phyloP scores from a whole-genome alignment of 2,888 invertebrate genomes.

The Noctua comes region DNA sequence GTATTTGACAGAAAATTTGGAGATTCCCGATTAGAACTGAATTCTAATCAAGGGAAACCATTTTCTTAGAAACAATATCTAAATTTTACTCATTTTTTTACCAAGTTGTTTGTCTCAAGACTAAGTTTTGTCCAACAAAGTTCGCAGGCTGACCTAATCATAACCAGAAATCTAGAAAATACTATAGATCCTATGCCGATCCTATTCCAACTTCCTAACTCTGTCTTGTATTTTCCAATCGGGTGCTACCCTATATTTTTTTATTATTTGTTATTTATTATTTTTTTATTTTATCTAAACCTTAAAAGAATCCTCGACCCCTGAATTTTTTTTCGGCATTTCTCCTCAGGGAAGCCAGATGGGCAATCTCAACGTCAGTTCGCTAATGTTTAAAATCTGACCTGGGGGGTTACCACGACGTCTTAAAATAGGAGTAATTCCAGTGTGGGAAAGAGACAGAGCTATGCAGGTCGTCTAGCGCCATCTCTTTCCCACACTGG shows the following conservation, averaged over 20 bases:
- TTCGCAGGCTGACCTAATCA: background rate
- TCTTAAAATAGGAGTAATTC: too few species aligned
- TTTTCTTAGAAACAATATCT: background rate
- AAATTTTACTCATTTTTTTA: conserved; percentile 15
- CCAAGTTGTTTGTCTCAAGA: background rate
- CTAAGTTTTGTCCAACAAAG: background rate
- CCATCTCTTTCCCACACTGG: too few species aligned
- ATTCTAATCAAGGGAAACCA: background rate
- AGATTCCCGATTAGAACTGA: background rate
- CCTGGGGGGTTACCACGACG: too few species aligned
- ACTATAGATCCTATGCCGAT: background rate
- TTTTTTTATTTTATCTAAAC: background rate
- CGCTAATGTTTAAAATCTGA: too few species aligned
- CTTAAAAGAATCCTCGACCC: too few species aligned
- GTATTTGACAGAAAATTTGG: background rate
- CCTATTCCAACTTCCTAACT: background rate
- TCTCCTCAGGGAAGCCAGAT: too few species aligned
- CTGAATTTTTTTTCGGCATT: too few species aligned
- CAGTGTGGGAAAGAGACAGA: too few species aligned
- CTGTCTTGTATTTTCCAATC: background rate
- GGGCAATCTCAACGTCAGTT: too few species aligned
- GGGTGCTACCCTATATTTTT: background rate
- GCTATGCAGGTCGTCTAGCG: too few species aligned
- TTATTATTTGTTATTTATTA: background rate
- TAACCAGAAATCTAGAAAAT: conserved; percentile 1